Percentiles rank a stretch among this genome's conserved stretches.
phyloP scores from a whole-genome alignment of 2,797 vertebrate genomes.

The Poeciliopsis infans region DNA sequence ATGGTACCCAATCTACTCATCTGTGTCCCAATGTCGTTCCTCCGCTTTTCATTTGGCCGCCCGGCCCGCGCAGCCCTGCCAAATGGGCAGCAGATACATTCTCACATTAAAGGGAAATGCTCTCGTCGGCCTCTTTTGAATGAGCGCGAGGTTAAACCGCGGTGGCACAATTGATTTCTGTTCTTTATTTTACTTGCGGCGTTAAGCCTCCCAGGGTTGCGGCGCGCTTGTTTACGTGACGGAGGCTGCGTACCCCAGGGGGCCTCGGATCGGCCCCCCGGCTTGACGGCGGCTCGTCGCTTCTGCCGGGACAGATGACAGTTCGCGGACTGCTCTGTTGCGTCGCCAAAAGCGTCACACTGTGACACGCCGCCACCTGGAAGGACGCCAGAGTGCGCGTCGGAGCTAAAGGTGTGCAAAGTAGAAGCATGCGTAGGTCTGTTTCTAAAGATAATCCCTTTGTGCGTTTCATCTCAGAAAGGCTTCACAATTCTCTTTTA shows the following conservation, averaged over 20 bases:
- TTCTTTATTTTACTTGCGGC: conserved; percentile 4
- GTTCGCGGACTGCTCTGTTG: conserved; percentile 39
- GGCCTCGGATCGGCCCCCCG: neutral
- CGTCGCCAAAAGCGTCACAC: conserved; percentile 37
- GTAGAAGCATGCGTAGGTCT: neutral
- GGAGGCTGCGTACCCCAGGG: neutral
- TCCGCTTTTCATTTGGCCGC: conserved; percentile 50
- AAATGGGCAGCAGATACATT: conserved; percentile 40
- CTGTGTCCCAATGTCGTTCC: conserved; percentile 25
- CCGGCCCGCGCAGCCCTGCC: conserved; percentile 42
- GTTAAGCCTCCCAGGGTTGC: neutral
- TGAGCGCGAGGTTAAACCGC: conserved; percentile 40
- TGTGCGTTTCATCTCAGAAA: neutral
- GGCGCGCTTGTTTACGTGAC: neutral
- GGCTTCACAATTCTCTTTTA: neutral
- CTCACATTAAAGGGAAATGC: conserved; percentile 44
- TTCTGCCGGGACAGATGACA: conserved; percentile 48
- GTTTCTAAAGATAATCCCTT: neutral
- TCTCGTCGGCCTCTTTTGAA: conserved; percentile 32
- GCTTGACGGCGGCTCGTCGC: conserved; percentile 28
- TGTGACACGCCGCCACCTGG: conserved; percentile 45
- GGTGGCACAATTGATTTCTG: neutral
- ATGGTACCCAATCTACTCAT: conserved; percentile 64
- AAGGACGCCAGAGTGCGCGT: conserved; percentile 17
- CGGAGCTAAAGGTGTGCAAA: neutral